Evolutionary conservation across 2,797 vertebrate species (phyloP).

Genomic region (Enoplosus armatus): DNA sequence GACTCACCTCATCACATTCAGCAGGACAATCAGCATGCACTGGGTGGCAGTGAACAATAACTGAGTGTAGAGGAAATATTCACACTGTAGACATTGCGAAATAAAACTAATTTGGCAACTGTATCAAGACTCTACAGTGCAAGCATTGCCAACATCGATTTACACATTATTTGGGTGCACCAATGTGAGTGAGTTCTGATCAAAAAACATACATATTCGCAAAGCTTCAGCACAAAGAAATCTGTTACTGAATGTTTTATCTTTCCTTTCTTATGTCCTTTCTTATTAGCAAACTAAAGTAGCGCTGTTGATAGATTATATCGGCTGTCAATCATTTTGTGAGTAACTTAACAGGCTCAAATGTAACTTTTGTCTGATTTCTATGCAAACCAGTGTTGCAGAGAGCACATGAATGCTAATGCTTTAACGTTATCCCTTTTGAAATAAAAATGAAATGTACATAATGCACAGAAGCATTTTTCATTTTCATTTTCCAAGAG

Average conservation of each 20-base stretch:
- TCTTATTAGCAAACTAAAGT: background rate
- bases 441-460: no score
- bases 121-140: background rate
- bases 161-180: background rate
- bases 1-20: constrained; percentile 19
- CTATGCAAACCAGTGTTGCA: background rate
- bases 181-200: background rate
- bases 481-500: background rate
- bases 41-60: constrained; percentile 16
- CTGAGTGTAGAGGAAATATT: background rate
- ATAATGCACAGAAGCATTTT: background rate
- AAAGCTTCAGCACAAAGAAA: background rate
- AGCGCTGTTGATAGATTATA: no score
- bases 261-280: background rate
- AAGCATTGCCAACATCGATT: background rate
- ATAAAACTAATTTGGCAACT: background rate
- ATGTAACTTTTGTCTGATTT: background rate
- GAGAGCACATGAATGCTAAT: background rate
- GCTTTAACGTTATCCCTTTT: no score
- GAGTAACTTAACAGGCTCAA: background rate
- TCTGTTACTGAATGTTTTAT: background rate
- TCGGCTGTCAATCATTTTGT: no score
- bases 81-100: background rate
- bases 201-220: background rate
- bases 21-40: constrained; percentile 7